Evolutionary conservation across 2,888 invertebrate species (phyloP), one percentile per base, ranked within the genome.

Genomic region (Eudemis profundana): DNA sequence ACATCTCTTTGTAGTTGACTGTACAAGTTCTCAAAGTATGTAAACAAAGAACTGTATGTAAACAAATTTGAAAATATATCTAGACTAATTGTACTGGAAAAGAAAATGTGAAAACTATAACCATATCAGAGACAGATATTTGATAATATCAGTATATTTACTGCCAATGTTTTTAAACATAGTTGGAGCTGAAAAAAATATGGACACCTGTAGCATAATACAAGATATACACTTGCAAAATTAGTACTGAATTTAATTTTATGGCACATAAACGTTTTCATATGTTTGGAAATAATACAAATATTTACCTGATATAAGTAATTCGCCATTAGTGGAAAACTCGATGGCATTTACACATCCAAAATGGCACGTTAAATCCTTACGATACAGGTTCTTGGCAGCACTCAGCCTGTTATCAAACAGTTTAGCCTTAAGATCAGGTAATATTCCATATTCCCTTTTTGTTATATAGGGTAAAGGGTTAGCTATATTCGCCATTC

Each of bases 291-390:
- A 5, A 8, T 36, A 50, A 36, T 23, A 40, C 14, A 72, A 74
- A 73, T 66, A 78, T 84, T 93, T 93, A 98, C 98, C 98, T 83
- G 98, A 98, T 75, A 96, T 95, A 69, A 98, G 94, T 76, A 95
- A 94, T 87, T 96, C 95, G 75, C 98, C 98, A 90, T 97, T 95
- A 73, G 94, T 94, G 57, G 97, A 98, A 93, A 98, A 98, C 91
- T 98, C 98, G 76, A 98, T 96, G 69, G 98, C 98, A 93, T 98
- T 98, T 65, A 98, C 97, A 94, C 98, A 98, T 79, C 98, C 98
- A 93, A 95, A 98, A 93, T 98, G 98, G 72, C 97, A 96, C 72
- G 95, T 93, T 64, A 98, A 93, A 90, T 98, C 97, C 78, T 96
- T 96, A 75, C 95, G 94, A 86, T 95, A 97, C 44, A 98, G 93